phyloP scores from a whole-genome alignment of 2,113 vertebrate genomes.

The Lepus europaeus region DNA sequence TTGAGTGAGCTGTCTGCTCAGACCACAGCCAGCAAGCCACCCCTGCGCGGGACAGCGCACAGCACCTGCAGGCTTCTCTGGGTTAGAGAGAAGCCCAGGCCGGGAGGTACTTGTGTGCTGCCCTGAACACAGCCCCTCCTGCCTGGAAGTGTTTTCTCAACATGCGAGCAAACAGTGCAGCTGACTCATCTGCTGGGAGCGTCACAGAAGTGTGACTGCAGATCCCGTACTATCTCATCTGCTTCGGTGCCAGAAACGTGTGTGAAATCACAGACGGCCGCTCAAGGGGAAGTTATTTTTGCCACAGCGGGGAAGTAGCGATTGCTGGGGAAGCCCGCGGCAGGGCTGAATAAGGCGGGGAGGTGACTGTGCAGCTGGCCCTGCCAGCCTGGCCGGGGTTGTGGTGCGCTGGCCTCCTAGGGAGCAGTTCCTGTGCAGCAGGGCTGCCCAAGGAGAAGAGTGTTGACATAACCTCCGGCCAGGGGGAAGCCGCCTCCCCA shows the following conservation, averaged over 20 bases:
- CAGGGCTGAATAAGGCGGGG: neutral
- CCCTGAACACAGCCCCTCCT: neutral
- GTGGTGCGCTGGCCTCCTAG: conserved; percentile 53
- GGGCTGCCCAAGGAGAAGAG: neutral
- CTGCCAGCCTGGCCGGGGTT: neutral
- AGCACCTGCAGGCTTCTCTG: neutral
- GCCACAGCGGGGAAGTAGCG: neutral
- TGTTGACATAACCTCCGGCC: neutral
- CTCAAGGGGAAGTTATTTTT: conserved; percentile 78
- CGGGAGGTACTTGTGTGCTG: neutral
- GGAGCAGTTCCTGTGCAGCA: conserved; percentile 35
- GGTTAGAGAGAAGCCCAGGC: neutral
- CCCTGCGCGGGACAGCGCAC: too few relatives aligned
- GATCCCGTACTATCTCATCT: conserved; percentile 65
- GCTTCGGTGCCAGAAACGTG: conserved; percentile 70
- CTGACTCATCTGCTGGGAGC: conserved; percentile 67
- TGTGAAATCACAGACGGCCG: conserved; percentile 74
- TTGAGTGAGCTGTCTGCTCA: neutral
- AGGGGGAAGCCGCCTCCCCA: neutral
- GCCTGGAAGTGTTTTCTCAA: conserved; percentile 52
- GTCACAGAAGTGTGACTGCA: conserved; percentile 30
- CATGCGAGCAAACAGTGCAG: neutral
- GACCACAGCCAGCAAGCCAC: neutral
- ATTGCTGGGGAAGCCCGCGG: neutral
- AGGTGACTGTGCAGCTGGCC: neutral